These are phyloP conservation scores for Holcopasites calliopsidis DNA, from an alignment of 1,140 invertebrate genomes.

Conservation along the genomic window DNA sequence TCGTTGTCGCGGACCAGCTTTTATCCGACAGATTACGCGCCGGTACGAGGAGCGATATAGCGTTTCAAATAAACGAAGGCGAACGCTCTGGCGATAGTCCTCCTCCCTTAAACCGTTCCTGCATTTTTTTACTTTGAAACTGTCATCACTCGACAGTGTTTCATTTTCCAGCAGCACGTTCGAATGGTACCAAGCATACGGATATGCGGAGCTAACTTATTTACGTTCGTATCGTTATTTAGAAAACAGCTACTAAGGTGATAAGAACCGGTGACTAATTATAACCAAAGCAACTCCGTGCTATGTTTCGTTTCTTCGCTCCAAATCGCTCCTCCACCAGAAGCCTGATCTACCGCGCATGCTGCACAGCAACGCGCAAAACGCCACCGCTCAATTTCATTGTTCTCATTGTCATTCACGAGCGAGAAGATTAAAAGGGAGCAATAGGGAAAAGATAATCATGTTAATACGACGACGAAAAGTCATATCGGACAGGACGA, in stretches of 20 bases:
- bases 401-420: too few species aligned
- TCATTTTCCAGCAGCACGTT: neutral
- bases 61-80: neutral
- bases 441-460: neutral
- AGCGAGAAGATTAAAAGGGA: constrained; percentile 11
- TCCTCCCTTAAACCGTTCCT: neutral
- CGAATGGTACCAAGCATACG: neutral
- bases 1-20: neutral
- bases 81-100: neutral
- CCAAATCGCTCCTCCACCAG: neutral
- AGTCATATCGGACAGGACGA: neutral
- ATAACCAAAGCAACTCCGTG: neutral
- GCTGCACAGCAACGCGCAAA: constrained; percentile 8
- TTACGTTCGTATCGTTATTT: neutral
- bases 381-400: constrained; percentile 26
- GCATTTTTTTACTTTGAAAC: neutral
- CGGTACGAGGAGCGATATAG: neutral
- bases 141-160: neutral
- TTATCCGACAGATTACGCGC: constrained; percentile 1
- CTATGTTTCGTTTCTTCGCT: neutral
- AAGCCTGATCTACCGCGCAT: constrained; percentile 9
- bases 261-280: constrained; percentile 17
- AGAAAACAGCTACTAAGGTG: neutral
- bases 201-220: neutral
- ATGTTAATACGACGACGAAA: neutral